phyloP scores from a whole-genome alignment of 2,888 invertebrate species.

The Polyommatus icarus region DNA sequence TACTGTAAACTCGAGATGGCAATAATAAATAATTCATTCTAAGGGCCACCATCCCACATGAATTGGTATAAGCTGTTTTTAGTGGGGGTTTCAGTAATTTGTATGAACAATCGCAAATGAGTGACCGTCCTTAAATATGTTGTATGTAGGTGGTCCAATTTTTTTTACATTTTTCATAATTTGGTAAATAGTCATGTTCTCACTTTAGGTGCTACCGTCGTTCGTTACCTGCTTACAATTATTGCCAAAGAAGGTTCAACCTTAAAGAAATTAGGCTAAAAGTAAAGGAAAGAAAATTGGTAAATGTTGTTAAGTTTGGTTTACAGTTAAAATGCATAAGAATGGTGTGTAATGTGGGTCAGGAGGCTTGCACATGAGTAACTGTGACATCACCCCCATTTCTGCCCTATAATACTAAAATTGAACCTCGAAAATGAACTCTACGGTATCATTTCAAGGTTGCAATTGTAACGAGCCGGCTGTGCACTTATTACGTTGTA shows the following conservation, averaged over 20 bases:
- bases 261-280: background rate
- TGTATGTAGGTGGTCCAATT: background rate
- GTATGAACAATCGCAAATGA: too few species aligned
- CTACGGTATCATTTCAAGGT: constrained; percentile 16
- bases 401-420: constrained; percentile 36
- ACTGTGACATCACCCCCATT: constrained; percentile 41
- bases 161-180: background rate
- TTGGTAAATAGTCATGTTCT: background rate
- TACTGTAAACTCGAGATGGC: too few species aligned
- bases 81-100: too few species aligned
- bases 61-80: too few species aligned
- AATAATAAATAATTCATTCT: too few species aligned
- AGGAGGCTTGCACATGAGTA: constrained; percentile 55
- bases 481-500: constrained; percentile 36
- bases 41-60: too few species aligned
- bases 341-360: constrained; percentile 65
- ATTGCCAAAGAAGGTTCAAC: background rate
- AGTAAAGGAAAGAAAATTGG: constrained; percentile 24
- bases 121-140: too few species aligned
- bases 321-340: constrained; percentile 30
- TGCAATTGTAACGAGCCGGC: constrained; percentile 26
- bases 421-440: constrained; percentile 32
- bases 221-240: background rate
- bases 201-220: background rate
- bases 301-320: constrained; percentile 32